Percentiles rank a stretch among this genome's conserved stretches.
Evolutionary conservation across 2,113 vertebrate species (phyloP).

Genomic region (Bettongia penicillata): DNA sequence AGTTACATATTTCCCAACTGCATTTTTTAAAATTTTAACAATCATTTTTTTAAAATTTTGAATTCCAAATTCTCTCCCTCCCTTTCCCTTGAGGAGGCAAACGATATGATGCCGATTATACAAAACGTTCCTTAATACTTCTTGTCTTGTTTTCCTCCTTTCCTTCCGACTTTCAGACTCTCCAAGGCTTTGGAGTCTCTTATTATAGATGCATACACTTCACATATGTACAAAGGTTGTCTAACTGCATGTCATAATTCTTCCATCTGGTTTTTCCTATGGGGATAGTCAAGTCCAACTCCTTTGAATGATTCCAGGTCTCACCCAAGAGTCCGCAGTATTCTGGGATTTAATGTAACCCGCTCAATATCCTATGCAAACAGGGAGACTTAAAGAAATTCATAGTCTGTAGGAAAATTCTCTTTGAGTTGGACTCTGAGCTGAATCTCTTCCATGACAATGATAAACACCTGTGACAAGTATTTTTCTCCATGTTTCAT

Average conservation of each 20-base stretch:
- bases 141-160: not conserved
- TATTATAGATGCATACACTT: too few species aligned
- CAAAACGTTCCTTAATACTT: not conserved
- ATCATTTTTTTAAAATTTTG: not conserved
- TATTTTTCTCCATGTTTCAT: not conserved
- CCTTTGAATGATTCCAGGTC: not conserved
- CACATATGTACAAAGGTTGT: too few species aligned
- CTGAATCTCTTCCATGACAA: not conserved
- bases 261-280: not conserved
- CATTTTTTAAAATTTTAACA: not conserved
- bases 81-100: not conserved
- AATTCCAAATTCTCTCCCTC: not conserved
- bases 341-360: not conserved
- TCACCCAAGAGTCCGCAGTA: not conserved
- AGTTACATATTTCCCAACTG: not conserved
- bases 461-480: not conserved
- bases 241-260: not conserved
- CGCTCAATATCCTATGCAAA: too few species aligned
- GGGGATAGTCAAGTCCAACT: not conserved
- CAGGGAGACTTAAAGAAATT: not conserved
- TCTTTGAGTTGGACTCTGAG: not conserved
- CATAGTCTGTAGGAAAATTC: not conserved
- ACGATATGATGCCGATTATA: not conserved
- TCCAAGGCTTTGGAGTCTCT: not conserved
- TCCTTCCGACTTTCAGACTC: not conserved